Evolutionary conservation across 1,140 invertebrate species (phyloP), one percentile per base, ranked within the genome.

Genomic region (Popillia japonica): DNA sequence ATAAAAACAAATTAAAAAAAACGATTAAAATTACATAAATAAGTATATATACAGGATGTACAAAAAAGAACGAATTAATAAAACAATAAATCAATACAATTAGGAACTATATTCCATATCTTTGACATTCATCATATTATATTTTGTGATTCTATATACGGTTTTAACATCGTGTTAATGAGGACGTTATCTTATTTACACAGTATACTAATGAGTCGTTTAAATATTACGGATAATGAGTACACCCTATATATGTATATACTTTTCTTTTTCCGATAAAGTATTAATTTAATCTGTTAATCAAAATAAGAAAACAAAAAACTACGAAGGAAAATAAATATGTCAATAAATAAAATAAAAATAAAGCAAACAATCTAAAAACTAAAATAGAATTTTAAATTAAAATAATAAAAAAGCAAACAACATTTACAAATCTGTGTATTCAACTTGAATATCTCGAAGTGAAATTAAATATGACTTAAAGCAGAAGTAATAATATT

Each of bases 371-470:
- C 72, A 74, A 72, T 74, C 72, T 74, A 77, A 77, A 77, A 87
- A 87, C 34, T 75, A 81, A 75, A 83, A 82, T 44, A 82, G 80
- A 27, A 68, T 68, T 68, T 55, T 68, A 68, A 68, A 68, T 68
- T 22, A 34, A 27, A 34, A 68, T 68, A 77, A 79, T 83, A 78
- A 79, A 80, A 79, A 81, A 81, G 78, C 78, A 80, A 79, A 79
- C 78, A 79, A 80, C 78, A 79, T 79, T 77, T 79, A 79, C 78
- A 80, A 75, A 78, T 80, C 44, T 76, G 59, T 75, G 76, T 77
- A 73, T 68, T 17, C n/a, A 34, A 68, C 41, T 72, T 77, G 27
- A 34, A 59, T 55, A 59, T 34, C 40, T 44, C 23, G 27, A 59
- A 27, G 22, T 27, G 22, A 72, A 59, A 72, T 34, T 64, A 64